Evolutionary conservation across 1,140 invertebrate species (phyloP).

Genomic region (Heliconius congener): DNA sequence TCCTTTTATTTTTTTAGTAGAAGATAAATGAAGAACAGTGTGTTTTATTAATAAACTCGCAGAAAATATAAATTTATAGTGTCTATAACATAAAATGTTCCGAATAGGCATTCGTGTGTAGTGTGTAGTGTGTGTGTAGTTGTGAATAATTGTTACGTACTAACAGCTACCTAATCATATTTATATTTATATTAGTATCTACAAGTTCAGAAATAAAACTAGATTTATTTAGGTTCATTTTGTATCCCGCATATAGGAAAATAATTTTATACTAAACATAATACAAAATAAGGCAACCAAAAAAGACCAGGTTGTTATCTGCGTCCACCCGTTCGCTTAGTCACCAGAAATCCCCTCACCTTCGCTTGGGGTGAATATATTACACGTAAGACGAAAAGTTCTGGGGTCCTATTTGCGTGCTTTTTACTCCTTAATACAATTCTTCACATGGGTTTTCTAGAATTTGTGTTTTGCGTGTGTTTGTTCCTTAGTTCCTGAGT

Average conservation of each 20-base stretch:
- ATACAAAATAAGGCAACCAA: background rate
- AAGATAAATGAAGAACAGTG: too few species aligned
- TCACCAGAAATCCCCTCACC: slow-evolving; percentile 33
- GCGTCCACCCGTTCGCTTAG: slow-evolving; percentile 24
- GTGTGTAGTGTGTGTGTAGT: too few species aligned
- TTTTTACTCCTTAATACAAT: background rate
- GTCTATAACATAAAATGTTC: too few species aligned
- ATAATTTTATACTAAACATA: background rate
- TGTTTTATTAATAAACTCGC: too few species aligned
- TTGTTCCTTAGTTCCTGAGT: background rate
- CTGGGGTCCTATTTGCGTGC: slow-evolving; percentile 18
- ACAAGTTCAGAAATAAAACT: too few species aligned
- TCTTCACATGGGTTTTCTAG: slow-evolving; percentile 2
- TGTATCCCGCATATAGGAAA: background rate
- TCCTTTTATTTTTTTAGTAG: too few species aligned
- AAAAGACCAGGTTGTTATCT: background rate
- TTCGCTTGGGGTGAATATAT: slow-evolving; percentile 32
- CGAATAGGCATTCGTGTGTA: too few species aligned
- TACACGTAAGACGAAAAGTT: slow-evolving; percentile 29
- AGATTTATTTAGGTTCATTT: too few species aligned
- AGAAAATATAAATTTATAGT: too few species aligned
- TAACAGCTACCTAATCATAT: too few species aligned
- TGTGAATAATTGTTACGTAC: too few species aligned
- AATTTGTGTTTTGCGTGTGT: slow-evolving; percentile 12
- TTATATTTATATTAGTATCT: too few species aligned